A percentile compares a stretch with the other conserved stretches of the same genome.
phyloP scores from a whole-genome alignment of 2,888 invertebrate species.

The Drosophila putrida region DNA sequence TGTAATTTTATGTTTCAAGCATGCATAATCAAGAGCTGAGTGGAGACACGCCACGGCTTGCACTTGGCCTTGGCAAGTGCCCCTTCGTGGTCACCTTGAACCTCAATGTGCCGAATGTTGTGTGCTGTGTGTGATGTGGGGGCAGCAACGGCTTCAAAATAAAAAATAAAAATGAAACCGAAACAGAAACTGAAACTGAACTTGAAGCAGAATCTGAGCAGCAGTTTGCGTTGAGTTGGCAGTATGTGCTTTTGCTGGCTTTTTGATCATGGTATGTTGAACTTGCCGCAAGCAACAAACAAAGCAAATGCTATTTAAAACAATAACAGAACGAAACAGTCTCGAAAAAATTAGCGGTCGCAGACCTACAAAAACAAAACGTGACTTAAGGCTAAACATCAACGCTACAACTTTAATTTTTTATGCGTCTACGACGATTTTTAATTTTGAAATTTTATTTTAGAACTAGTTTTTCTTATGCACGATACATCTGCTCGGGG shows the following conservation, averaged over 20 bases:
- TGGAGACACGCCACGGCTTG: conserved; percentile 64
- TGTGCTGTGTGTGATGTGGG: conserved; percentile 51
- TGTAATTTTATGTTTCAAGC: conserved; percentile 46
- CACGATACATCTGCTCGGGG: conserved; percentile 42
- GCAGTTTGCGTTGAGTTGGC: conserved; percentile 60
- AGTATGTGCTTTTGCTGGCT: conserved; percentile 70
- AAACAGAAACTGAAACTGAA: conserved; percentile 29
- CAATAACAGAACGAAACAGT: conserved; percentile 48
- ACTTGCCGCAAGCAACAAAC: conserved; percentile 48
- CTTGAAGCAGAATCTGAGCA: conserved; percentile 1
- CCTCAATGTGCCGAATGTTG: conserved; percentile 76
- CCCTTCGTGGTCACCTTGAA: conserved; percentile 66
- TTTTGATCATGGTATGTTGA: conserved; percentile 50
- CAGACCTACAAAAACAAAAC: conserved; percentile 74
- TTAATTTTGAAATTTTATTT: conserved; percentile 27
- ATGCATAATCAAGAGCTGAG: conserved; percentile 56
- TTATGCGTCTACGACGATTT: conserved; percentile 53
- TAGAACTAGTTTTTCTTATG: conserved; percentile 71
- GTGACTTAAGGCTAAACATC: conserved; percentile 71
- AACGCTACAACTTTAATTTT: conserved; percentile 16
- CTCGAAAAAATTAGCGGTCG: conserved; percentile 55
- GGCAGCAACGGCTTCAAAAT: conserved; percentile 34
- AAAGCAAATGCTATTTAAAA: conserved; percentile 25
- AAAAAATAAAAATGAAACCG: conserved; percentile 10
- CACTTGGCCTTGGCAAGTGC: conserved; percentile 71